Conservation (phyloP, 2,888 invertebrate species). For the Drosophila mimica region DNA sequence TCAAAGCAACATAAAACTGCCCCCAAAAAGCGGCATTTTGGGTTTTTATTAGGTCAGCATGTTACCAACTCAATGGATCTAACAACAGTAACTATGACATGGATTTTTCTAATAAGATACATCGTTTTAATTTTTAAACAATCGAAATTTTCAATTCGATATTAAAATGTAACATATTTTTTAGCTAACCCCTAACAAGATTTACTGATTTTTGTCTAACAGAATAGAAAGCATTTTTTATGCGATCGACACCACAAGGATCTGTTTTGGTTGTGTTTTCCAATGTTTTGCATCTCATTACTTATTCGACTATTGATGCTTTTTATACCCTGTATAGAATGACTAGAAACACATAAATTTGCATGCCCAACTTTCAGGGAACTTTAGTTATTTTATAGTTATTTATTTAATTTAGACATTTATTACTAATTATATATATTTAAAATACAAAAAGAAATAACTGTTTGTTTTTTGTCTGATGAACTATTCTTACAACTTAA, state of each 20-base stretch:
- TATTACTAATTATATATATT: not conserved
- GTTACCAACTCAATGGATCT: not conserved
- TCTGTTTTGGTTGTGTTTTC: not conserved
- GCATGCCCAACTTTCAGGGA: not conserved
- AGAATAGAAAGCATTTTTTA: not conserved
- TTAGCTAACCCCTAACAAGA: not conserved
- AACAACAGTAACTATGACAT: not conserved
- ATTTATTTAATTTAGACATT: too few species aligned
- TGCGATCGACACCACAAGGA: not conserved
- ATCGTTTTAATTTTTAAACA: not conserved
- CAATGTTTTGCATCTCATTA: not conserved
- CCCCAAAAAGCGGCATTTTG: conserved; percentile 1
- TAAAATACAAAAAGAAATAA: not conserved
- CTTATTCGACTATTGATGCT: not conserved
- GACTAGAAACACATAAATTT: not conserved
- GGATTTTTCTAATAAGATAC: not conserved
- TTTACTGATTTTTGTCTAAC: not conserved
- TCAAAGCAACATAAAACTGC: conserved; percentile 24
- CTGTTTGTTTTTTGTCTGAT: not conserved
- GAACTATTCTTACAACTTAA: not conserved
- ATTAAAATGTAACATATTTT: not conserved
- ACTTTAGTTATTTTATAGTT: not conserved
- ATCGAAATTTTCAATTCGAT: not conserved
- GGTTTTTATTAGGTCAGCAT: conserved; percentile 8
- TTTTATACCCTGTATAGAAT: not conserved